phyloP scores from a whole-genome alignment of 1,140 invertebrate genomes.

The Aphaenogaster rudis region DNA sequence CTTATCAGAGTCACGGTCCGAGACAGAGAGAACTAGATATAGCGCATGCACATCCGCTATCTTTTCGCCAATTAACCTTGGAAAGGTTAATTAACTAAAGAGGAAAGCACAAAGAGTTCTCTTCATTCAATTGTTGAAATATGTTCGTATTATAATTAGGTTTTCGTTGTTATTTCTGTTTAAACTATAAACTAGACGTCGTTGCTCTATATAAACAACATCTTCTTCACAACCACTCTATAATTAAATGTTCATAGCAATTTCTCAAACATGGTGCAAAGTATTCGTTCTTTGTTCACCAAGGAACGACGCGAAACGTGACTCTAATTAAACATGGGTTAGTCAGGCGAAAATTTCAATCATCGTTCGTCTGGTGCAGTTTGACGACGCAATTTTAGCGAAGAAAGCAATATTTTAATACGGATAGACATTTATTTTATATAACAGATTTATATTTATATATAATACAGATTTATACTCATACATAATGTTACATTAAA shows the following conservation, averaged over 20 bases:
- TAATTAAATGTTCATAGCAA: not conserved
- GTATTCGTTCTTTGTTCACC: not conserved
- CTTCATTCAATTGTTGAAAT: not conserved
- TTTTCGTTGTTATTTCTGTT: constrained; percentile 2
- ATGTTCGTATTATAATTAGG: not conserved
- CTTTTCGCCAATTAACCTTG: constrained; percentile 7
- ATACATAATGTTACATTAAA: not conserved
- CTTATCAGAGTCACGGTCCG: not conserved
- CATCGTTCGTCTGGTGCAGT: not conserved
- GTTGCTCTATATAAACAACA: not conserved
- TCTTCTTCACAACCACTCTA: not conserved
- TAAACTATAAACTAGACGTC: not conserved
- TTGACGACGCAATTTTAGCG: not conserved
- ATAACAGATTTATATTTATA: not conserved
- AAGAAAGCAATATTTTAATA: not conserved
- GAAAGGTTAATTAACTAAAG: not conserved
- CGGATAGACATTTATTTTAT: not conserved
- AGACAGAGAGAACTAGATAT: not conserved
- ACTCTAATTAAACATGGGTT: not conserved
- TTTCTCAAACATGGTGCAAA: not conserved
- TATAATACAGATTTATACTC: not conserved
- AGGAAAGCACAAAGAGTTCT: not conserved
- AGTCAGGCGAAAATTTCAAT: not conserved
- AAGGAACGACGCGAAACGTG: not conserved
- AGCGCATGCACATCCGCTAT: constrained; percentile 5